Evolutionary conservation across 2,888 invertebrate genomes (phyloP), one percentile per base, ranked within the genome.

Genomic region (Danaus chrysippus): DNA sequence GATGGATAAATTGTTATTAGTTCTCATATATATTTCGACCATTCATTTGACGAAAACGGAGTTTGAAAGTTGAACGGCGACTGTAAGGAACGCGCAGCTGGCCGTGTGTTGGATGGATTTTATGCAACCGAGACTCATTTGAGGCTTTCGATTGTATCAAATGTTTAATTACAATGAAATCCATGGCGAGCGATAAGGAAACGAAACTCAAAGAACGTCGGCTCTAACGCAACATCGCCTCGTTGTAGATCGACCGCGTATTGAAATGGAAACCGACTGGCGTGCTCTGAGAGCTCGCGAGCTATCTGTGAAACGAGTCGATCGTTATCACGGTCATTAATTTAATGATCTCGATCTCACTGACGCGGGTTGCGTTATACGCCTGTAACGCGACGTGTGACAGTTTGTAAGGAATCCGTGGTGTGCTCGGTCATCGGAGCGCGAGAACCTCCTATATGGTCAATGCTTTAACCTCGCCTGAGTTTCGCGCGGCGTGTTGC

Each of bases 401-500:
- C 46, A 59, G 34, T 54, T 62, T 43, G 52, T 34, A 41, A 52
- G 54, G 13, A 13, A 49, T 49, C 15, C 54, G 53, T 34, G 46
- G 54, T 44, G 54, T 46, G 55, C 58, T 13, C 15, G 17, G 42
- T 63, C 63, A 65, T 53, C 56, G 56, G 56, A 65, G 62, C 64
- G 62, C 64, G 56, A 56, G 60, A 34, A 59, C 61, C 44, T 75
- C 72, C 79, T 79, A 81, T 83, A 82, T 83, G 77, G 77, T 76
- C 77, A 73, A 63, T 72, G 80, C 75, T 72, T 76, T 75, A 34
- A 34, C 68, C 63, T 65, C 59, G 68, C 71, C 70, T 68, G 70
- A 84, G 86, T 87, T 86, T 87, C 88, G 84, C 87, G 83, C 82
- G 79, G 75, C 79, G 76, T 79, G 84, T 89, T 88, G 85, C 88